Conservation (phyloP, 2,797 vertebrate species). For the Semaprochilodus insignis region DNA sequence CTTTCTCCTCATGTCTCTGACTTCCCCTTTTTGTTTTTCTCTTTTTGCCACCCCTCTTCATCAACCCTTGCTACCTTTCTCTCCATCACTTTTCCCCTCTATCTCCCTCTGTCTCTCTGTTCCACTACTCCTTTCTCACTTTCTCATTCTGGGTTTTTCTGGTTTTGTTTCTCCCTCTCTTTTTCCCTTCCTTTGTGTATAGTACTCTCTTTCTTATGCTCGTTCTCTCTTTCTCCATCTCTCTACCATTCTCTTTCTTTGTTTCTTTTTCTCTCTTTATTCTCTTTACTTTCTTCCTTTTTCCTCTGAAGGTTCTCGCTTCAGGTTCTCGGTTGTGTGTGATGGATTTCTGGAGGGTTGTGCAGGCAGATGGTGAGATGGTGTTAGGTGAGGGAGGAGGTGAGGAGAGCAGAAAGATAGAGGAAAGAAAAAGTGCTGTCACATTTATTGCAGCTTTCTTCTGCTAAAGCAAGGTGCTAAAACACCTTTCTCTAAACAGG, state of each 20-base stretch:
- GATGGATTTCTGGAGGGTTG: constrained; percentile 26
- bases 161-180: background rate
- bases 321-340: background rate
- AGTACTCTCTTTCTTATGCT: background rate
- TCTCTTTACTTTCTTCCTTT: background rate
- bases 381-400: constrained; percentile 1
- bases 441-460: background rate
- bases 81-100: background rate
- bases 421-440: background rate
- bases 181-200: background rate
- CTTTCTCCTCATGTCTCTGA: background rate
- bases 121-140: constrained; percentile 5
- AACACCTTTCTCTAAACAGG: no score
- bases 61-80: no score
- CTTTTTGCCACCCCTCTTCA: background rate
- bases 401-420: background rate
- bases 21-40: background rate
- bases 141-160: background rate
- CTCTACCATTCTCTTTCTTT: background rate
- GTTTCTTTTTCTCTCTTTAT: background rate
- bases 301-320: background rate
- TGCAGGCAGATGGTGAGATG: constrained; percentile 40
- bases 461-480: background rate
- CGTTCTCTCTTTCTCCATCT: no score
- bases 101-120: background rate